phyloP scores from a whole-genome alignment of 1,140 invertebrate genomes.

The Magallana ariakensis region DNA sequence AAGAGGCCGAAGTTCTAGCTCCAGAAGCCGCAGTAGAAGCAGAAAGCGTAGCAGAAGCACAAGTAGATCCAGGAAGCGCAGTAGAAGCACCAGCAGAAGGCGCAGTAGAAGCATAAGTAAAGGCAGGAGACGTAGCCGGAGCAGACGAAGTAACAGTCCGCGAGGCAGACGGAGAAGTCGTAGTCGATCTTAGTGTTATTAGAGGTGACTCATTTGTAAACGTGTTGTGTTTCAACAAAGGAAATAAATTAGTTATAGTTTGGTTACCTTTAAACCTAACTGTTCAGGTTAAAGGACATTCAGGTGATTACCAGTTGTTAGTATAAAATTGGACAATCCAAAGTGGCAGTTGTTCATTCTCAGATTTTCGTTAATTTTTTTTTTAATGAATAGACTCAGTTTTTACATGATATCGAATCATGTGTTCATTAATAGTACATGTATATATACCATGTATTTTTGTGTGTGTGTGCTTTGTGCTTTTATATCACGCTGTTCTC shows the following conservation, averaged over 20 bases:
- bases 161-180: constrained; percentile 12
- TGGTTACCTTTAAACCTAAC: no score
- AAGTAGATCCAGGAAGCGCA: neutral
- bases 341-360: no score
- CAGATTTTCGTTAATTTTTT: no score
- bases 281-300: no score
- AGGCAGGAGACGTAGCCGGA: neutral
- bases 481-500: no score
- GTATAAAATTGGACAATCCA: no score
- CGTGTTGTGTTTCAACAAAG: no score
- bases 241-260: no score
- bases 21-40: constrained; percentile 8
- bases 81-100: neutral
- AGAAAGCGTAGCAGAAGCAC: neutral
- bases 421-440: neutral
- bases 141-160: constrained; percentile 7
- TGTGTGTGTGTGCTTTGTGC: neutral
- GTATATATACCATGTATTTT: neutral
- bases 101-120: neutral
- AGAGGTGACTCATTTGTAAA: neutral
- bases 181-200: neutral
- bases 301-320: no score
- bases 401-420: neutral
- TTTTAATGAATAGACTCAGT: no score
- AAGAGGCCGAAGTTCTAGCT: constrained; percentile 6